These are phyloP conservation scores for Heterotilapia buettikoferi DNA, from an alignment of 2,113 vertebrate species.

Conservation along the genomic window DNA sequence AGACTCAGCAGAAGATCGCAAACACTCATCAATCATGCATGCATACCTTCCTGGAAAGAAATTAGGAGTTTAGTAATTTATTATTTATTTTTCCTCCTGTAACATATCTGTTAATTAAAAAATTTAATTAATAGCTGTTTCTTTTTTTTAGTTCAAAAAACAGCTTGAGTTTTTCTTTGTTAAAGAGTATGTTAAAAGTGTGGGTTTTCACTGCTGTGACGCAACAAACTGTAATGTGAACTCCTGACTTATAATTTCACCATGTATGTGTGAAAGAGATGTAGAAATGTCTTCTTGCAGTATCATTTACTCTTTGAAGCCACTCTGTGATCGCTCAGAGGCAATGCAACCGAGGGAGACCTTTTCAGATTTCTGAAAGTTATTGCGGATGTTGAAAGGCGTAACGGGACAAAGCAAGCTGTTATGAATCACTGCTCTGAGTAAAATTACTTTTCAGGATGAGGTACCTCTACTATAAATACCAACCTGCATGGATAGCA, in stretches of 20 bases:
- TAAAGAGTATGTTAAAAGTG: not conserved
- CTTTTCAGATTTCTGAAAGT: not conserved
- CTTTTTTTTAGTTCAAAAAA: not conserved
- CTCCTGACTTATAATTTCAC: not conserved
- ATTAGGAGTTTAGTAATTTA: not conserved
- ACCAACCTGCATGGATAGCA: not conserved
- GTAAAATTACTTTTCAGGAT: not conserved
- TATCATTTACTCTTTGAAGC: not conserved
- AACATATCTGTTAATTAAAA: not conserved
- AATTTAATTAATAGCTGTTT: not conserved
- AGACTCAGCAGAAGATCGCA: not conserved
- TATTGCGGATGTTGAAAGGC: slow-evolving; percentile 2
- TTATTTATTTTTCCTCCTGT: not conserved
- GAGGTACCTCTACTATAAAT: not conserved
- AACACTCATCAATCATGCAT: not conserved
- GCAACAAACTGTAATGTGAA: not conserved
- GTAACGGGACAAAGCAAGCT: not conserved
- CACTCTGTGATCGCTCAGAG: not conserved
- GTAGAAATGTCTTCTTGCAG: not conserved
- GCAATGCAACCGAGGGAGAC: not conserved
- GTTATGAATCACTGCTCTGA: not conserved
- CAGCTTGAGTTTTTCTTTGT: not conserved
- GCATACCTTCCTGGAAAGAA: not conserved
- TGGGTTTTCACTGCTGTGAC: not conserved
- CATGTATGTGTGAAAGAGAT: not conserved